Percentiles rank a stretch among this genome's conserved stretches.
These are phyloP conservation scores for Liasis olivaceus DNA, from an alignment of 2,797 vertebrate genomes.

Conservation along the genomic window DNA sequence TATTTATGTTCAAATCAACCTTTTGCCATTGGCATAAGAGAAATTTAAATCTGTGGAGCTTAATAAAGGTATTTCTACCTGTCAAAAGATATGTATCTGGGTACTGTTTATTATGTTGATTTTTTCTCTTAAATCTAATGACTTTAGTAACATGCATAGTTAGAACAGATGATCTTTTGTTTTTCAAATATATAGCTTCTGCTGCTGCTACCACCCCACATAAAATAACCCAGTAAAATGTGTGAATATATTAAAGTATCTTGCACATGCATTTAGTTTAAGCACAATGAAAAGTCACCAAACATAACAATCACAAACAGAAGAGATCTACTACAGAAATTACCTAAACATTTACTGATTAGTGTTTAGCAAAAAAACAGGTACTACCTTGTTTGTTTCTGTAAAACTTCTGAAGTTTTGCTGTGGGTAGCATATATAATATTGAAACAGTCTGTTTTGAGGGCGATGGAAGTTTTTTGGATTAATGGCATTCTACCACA, in stretches of 20 bases:
- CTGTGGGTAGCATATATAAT: not conserved
- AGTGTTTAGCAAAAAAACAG: not conserved
- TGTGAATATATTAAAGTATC: not conserved
- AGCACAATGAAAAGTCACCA: not conserved
- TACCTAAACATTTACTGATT: not conserved
- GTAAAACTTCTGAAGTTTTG: not conserved
- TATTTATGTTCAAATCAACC: constrained; percentile 23
- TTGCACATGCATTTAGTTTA: not conserved
- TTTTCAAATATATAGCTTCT: not conserved
- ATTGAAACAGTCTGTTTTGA: not conserved
- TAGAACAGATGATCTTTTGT: not conserved
- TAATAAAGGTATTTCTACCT: constrained; percentile 7
- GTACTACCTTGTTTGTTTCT: not conserved
- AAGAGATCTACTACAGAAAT: not conserved
- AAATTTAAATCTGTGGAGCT: not conserved
- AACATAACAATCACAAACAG: not conserved
- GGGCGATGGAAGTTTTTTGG: not conserved
- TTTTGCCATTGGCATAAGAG: constrained; percentile 27
- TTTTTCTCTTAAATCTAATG: not conserved
- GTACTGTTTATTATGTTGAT: not conserved
- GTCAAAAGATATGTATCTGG: not conserved
- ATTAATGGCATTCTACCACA: not conserved
- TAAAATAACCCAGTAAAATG: not conserved
- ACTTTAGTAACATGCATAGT: not conserved
- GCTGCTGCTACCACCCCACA: not conserved